These are phyloP conservation scores for Cyclopterus lumpus DNA, from an alignment of 2,797 vertebrate species.

Conservation along the genomic window DNA sequence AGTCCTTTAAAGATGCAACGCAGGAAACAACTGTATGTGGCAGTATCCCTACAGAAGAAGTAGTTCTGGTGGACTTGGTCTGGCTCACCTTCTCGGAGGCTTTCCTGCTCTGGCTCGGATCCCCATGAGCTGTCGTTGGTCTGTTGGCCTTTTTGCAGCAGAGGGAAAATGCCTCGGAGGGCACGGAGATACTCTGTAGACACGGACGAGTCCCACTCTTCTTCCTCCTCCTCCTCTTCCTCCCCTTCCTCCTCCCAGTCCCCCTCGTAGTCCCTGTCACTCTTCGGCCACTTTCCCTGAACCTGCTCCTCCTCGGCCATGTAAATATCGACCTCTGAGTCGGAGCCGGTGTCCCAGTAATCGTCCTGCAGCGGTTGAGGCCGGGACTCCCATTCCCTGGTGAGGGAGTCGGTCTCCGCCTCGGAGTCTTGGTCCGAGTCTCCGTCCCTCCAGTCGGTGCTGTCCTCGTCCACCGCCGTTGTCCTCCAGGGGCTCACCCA, in stretches of 20 bases:
- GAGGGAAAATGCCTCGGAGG: constrained; percentile 79
- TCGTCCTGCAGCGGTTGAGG: constrained; percentile 59
- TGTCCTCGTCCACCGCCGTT: constrained; percentile 76
- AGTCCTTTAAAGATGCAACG: too few species aligned
- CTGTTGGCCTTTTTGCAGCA: constrained; percentile 74
- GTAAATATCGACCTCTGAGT: constrained; percentile 78
- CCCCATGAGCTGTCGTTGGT: constrained; percentile 73
- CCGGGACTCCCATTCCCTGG: constrained; percentile 45
- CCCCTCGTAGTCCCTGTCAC: constrained; percentile 73
- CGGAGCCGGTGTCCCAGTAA: constrained; percentile 52
- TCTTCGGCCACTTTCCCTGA: constrained; percentile 47
- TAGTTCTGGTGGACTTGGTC: not conserved
- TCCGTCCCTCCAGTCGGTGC: constrained; percentile 37
- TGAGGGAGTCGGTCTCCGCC: constrained; percentile 37
- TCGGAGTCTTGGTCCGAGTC: constrained; percentile 57
- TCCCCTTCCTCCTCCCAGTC: constrained; percentile 75
- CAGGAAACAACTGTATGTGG: too few species aligned
- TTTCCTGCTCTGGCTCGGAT: constrained; percentile 87
- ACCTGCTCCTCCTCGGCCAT: constrained; percentile 71
- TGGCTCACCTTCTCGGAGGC: constrained; percentile 87
- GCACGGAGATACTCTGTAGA: constrained; percentile 68
- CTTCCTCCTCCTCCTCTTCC: constrained; percentile 56
- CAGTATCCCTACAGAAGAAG: too few species aligned
- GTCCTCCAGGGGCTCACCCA: constrained; percentile 86
- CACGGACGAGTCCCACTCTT: constrained; percentile 59